Evolutionary conservation across 2,797 vertebrate genomes (phyloP).

Genomic region (Xerus rutilus): DNA sequence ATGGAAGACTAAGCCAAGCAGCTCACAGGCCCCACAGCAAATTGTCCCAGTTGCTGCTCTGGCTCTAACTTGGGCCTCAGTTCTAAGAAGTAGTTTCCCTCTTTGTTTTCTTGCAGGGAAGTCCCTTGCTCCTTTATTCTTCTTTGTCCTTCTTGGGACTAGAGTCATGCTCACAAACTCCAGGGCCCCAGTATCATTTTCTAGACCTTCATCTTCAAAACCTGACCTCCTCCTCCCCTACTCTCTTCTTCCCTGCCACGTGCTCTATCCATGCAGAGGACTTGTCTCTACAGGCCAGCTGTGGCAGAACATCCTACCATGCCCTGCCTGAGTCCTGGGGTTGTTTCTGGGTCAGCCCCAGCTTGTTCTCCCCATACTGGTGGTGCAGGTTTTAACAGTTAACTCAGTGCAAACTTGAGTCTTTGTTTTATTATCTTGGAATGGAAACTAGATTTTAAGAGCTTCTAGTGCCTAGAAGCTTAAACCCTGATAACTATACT

Average conservation of each 20-base stretch:
- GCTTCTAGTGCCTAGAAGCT: not conserved
- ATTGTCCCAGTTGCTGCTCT: not conserved
- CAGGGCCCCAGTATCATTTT: not conserved
- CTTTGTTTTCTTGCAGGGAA: not conserved
- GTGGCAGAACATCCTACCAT: not conserved
- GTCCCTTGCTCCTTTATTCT: not conserved
- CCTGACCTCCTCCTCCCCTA: not conserved
- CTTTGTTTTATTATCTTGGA: not conserved
- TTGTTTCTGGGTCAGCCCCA: not conserved
- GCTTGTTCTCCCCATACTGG: not conserved
- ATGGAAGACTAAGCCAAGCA: not conserved
- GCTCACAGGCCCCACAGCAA: not conserved
- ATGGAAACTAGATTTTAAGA: slow-evolving; percentile 37
- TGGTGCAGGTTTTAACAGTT: not conserved
- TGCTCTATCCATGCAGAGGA: not conserved
- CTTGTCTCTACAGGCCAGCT: not conserved
- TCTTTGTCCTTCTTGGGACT: not conserved
- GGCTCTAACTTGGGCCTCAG: not conserved
- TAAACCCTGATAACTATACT: not conserved
- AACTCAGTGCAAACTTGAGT: not conserved
- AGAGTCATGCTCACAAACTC: not conserved
- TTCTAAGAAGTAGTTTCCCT: not conserved
- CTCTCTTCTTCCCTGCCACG: not conserved
- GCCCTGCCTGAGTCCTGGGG: not conserved
- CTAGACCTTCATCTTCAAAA: not conserved